Evolutionary conservation across 2,797 vertebrate species (phyloP), one percentile per base, ranked within the genome.

Genomic region (Urophycis tenuis): DNA sequence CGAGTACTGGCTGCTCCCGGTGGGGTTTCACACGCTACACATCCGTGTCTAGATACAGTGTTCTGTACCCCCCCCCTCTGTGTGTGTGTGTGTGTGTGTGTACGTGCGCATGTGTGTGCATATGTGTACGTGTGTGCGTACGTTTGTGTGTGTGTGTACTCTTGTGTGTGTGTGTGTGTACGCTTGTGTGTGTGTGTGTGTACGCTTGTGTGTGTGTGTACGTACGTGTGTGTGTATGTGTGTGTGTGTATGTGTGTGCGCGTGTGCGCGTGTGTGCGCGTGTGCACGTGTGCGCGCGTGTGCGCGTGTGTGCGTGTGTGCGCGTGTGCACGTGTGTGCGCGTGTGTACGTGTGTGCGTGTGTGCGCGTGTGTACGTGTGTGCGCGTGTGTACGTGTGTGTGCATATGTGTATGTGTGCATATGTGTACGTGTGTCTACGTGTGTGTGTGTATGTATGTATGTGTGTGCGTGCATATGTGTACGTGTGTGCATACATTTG

Each of bases 181-280:
- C 14, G 12, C 15, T 12, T 45, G 41, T 41, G 39, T 12, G 39
- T 41, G 39, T 41, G 5, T 41, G 39, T n/a, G n/a, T n/a, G n/a
- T n/a, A n/a, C n/a, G n/a, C n/a, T n/a, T n/a, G n/a, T 32, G 39
- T 34, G 36, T 39, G 69, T 14, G 3, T 5, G 74, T 1, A 15
- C 70, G 75, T 74, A 19, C 41, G 25, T 33, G 72, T 11, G 73
- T 71, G 17, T 9, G 71, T 75, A 31, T 1, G 19, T 9, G 35
- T 10, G 11, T 36, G 35, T 36, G n/a, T 36, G 4, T 36, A 11
- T 39, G 36, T 39, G 36, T 29, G 45, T 75, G 49, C 32, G 39
- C 39, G 72, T 45, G 53, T 78, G 73, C 35, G 33, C 45, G 64
- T 71, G 73, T 76, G 64, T 53, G 22, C 72, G 53, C 53, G 36